Conservation (phyloP, 2,888 invertebrate species). For the Dasypolia templi region DNA sequence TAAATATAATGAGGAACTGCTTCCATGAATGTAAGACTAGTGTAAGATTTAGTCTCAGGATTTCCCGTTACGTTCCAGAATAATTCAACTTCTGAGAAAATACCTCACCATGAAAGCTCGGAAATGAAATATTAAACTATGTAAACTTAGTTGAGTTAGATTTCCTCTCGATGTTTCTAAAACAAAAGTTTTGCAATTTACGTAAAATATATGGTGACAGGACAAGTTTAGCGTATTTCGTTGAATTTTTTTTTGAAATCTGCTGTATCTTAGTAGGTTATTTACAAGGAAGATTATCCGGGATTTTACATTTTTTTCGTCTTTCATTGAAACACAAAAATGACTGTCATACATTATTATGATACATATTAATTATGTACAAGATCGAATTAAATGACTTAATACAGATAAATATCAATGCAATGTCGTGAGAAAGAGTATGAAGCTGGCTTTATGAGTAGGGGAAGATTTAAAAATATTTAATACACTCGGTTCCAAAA, state of each 20-base stretch:
- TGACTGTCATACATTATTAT: too few species aligned
- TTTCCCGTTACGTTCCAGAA: neutral
- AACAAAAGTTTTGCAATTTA: slow-evolving; percentile 56
- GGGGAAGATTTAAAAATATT: too few species aligned
- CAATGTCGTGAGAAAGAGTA: too few species aligned
- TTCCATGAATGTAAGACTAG: neutral
- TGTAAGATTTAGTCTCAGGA: neutral
- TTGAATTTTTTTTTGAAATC: slow-evolving; percentile 2
- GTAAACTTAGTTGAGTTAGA: slow-evolving; percentile 39
- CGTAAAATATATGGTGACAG: slow-evolving; percentile 50
- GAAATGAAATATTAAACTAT: slow-evolving; percentile 59
- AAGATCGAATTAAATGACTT: too few species aligned
- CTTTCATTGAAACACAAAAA: neutral
- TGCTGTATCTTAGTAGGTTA: neutral
- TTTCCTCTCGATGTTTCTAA: slow-evolving; percentile 53
- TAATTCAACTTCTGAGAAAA: slow-evolving; percentile 9
- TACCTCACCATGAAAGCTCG: slow-evolving; percentile 19
- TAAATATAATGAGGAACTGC: too few species aligned
- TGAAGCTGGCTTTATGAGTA: too few species aligned
- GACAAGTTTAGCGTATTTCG: slow-evolving; percentile 15
- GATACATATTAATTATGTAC: too few species aligned
- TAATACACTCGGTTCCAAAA: too few species aligned
- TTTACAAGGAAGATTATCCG: neutral
- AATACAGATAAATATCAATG: too few species aligned
- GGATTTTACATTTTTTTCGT: neutral